These are phyloP conservation scores for Taxidea taxus DNA, from an alignment of 2,113 vertebrate species.

Conservation along the genomic window DNA sequence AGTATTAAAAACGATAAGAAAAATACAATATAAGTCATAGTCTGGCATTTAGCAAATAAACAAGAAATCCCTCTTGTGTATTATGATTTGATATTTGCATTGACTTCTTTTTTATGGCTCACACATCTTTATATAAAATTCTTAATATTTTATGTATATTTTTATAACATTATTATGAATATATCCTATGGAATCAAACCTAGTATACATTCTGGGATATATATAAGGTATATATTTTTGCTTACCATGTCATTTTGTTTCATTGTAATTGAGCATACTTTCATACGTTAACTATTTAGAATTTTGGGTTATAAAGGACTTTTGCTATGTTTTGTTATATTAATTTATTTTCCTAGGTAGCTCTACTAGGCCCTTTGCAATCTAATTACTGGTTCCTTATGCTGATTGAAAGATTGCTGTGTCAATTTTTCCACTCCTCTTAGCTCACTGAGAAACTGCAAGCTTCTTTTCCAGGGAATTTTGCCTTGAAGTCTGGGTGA, in stretches of 20 bases:
- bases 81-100: background rate
- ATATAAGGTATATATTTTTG: background rate
- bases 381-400: background rate
- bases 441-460: background rate
- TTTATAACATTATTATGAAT: constrained; percentile 5
- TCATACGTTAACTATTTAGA: background rate
- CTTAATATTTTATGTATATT: background rate
- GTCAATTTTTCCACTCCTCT: background rate
- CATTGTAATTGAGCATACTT: background rate
- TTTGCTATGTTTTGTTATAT: background rate
- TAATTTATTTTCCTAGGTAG: background rate
- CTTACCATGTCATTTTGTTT: background rate
- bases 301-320: background rate
- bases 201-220: background rate
- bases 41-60: background rate
- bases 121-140: background rate
- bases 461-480: background rate
- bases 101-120: constrained; percentile 7
- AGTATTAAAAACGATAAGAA: background rate
- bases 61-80: background rate
- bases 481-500: background rate
- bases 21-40: background rate
- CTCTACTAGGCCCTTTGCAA: background rate
- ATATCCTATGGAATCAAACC: background rate
- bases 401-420: background rate